Evolutionary conservation across 2,888 invertebrate species (phyloP).

Genomic region (Myathropa florea): DNA sequence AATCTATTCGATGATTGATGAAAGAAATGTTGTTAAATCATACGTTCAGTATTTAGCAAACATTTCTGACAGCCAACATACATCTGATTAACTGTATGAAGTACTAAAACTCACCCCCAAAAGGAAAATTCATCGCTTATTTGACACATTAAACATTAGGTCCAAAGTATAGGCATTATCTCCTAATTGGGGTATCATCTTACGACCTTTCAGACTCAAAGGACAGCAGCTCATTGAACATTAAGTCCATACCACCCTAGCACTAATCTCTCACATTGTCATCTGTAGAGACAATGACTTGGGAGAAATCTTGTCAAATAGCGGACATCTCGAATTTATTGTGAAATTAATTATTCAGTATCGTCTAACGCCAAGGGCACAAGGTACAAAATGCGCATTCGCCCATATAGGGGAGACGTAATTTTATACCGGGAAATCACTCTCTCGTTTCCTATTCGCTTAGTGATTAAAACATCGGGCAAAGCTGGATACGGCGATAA

Average conservation of each 20-base stretch:
- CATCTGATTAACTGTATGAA: not conserved
- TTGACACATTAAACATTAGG: not conserved
- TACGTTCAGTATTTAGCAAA: not conserved
- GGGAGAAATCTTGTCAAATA: constrained; percentile 7
- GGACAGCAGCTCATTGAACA: not conserved
- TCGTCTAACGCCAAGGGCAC: constrained; percentile 1
- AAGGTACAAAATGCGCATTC: too few relatives aligned
- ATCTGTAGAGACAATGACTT: constrained; percentile 9
- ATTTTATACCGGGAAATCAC: not conserved
- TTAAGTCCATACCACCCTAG: not conserved
- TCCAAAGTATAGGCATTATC: not conserved
- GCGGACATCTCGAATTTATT: constrained; percentile 8
- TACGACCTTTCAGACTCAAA: not conserved
- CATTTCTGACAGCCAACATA: not conserved
- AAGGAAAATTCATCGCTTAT: not conserved
- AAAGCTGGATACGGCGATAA: constrained; percentile 11
- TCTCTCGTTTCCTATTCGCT: not conserved
- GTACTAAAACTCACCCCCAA: not conserved
- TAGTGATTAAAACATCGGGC: constrained; percentile 21
- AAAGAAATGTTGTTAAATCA: not conserved
- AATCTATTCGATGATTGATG: not conserved
- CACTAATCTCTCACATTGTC: not conserved
- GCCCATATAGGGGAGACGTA: not conserved
- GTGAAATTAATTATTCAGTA: constrained; percentile 31
- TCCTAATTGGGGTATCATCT: not conserved